These are phyloP conservation scores for Poeciliopsis paucimaculata DNA, from an alignment of 2,797 vertebrate genomes.

Conservation along the genomic window DNA sequence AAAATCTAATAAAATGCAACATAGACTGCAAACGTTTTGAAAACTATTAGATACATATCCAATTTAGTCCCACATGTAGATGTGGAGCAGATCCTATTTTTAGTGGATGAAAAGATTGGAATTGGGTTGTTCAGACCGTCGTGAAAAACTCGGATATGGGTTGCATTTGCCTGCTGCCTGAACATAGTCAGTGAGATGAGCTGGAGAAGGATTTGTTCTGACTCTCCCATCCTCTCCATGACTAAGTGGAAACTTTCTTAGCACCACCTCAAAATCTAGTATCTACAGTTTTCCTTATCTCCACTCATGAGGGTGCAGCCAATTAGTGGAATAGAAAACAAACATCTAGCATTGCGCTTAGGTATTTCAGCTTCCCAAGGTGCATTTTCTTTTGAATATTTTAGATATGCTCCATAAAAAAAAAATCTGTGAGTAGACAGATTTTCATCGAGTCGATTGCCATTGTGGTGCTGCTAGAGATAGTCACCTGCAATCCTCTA, in stretches of 20 bases:
- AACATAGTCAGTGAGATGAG: background rate
- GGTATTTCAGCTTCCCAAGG: background rate
- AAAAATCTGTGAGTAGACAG: background rate
- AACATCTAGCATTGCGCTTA: background rate
- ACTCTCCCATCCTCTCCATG: background rate
- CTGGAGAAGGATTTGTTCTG: background rate
- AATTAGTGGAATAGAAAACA: background rate
- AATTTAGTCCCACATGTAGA: too few species aligned
- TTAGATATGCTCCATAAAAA: background rate
- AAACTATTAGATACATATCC: too few species aligned
- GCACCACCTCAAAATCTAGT: background rate
- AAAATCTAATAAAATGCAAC: too few species aligned
- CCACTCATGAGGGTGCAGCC: background rate
- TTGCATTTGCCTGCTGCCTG: too few species aligned
- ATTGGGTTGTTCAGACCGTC: too few species aligned
- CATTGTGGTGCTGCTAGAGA: background rate
- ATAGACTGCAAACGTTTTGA: too few species aligned
- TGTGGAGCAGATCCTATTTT: too few species aligned
- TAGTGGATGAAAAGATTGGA: too few species aligned
- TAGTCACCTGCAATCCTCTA: background rate
- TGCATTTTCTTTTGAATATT: background rate
- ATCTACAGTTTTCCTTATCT: background rate
- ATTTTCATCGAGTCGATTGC: background rate
- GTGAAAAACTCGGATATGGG: too few species aligned
- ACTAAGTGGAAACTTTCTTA: background rate